Conservation (phyloP, 2,797 vertebrate species). For the Clarias laeviceps region DNA sequence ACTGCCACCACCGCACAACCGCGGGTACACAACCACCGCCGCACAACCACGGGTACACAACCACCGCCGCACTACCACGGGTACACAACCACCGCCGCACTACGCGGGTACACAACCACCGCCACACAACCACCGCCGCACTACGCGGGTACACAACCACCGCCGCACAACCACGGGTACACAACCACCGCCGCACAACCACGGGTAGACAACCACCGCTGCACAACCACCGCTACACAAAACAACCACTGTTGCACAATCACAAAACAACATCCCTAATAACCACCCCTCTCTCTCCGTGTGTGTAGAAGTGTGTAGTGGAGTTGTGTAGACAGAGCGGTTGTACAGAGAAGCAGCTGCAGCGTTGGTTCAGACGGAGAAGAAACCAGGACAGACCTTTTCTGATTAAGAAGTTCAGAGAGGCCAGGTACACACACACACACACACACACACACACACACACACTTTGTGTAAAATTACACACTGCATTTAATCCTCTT, state of each 20-base stretch:
- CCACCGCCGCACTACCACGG: too few relatives aligned
- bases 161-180: neutral
- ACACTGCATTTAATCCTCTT: too few relatives aligned
- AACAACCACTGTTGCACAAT: too few relatives aligned
- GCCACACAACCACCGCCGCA: neutral
- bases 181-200: neutral
- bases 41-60: neutral
- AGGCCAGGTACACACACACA: conserved; percentile 80
- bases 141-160: neutral
- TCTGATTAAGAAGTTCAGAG: conserved; percentile 92
- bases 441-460: too few relatives aligned
- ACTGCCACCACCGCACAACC: neutral
- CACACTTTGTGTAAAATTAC: too few relatives aligned
- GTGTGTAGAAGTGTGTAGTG: conserved; percentile 79
- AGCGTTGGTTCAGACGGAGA: conserved; percentile 91
- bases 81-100: neutral
- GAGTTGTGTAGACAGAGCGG: conserved; percentile 80
- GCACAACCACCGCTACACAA: neutral
- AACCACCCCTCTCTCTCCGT: conserved; percentile 24
- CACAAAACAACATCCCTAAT: too few relatives aligned
- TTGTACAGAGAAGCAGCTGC: conserved; percentile 82
- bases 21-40: accelerated
- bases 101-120: neutral
- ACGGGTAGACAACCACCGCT: neutral
- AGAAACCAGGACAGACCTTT: conserved; percentile 93